Conservation (phyloP, 2,888 invertebrate genomes). For the Coelopa pilipes region DNA sequence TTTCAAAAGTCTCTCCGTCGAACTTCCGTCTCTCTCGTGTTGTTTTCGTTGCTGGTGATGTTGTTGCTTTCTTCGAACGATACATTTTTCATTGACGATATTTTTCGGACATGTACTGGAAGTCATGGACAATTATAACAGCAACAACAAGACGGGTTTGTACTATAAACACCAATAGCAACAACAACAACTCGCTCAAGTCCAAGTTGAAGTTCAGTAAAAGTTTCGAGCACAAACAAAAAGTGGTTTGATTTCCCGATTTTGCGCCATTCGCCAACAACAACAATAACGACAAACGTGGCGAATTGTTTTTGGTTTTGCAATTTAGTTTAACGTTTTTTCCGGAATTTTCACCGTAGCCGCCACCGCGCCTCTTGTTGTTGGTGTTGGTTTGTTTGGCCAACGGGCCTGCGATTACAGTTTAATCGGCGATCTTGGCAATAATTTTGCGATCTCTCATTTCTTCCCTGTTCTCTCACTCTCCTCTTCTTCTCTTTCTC, state of each 20-base stretch:
- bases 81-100: not conserved
- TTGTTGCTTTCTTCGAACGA: not conserved
- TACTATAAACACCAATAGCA: no score
- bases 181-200: conserved; percentile 22
- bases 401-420: conserved; percentile 27
- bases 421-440: conserved; percentile 31
- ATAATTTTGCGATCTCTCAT: conserved; percentile 17
- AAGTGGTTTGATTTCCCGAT: conserved; percentile 31
- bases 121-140: no score
- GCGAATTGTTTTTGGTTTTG: conserved; percentile 14
- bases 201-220: conserved; percentile 32
- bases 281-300: conserved; percentile 12
- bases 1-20: no score
- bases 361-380: not conserved
- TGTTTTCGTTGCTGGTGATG: not conserved
- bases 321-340: conserved; percentile 10
- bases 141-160: no score
- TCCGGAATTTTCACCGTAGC: conserved; percentile 28
- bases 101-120: not conserved
- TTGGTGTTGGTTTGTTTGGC: not conserved
- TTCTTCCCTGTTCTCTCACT: not conserved
- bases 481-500: not conserved
- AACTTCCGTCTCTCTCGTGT: no score
- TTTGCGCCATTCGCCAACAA: conserved; percentile 8
- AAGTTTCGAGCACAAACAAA: conserved; percentile 12